These are phyloP conservation scores for Pterophyllum scalare DNA, from an alignment of 2,113 vertebrate species.

Conservation along the genomic window DNA sequence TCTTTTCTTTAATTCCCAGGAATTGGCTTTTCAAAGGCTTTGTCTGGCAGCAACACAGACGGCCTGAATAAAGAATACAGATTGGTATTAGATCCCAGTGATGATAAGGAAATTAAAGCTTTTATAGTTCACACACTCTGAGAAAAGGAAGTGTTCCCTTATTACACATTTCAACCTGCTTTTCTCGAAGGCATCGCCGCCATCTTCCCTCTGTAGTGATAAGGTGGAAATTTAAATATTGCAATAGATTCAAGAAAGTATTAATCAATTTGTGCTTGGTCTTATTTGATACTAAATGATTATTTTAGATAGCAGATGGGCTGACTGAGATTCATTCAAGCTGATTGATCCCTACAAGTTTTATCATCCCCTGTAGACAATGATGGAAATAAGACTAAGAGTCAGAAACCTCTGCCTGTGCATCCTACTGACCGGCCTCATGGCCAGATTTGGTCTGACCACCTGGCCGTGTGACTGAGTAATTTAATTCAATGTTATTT, in stretches of 20 bases:
- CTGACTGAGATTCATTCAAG: conserved; percentile 12
- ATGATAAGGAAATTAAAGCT: conserved; percentile 95
- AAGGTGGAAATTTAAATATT: conserved; percentile 90
- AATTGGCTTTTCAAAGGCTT: conserved; percentile 96
- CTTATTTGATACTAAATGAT: conserved; percentile 87
- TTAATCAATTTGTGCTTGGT: conserved; percentile 88
- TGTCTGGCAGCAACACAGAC: conserved; percentile 92
- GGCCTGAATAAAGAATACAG: conserved; percentile 91
- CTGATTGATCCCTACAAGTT: conserved; percentile 13
- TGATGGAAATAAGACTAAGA: background rate
- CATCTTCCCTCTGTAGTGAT: conserved; percentile 86
- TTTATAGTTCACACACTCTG: conserved; percentile 88
- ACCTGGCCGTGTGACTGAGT: background rate
- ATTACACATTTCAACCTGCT: conserved; percentile 89
- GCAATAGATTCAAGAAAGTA: conserved; percentile 87
- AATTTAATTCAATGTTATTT: too few relatives aligned
- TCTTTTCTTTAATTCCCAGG: conserved; percentile 95
- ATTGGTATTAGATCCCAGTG: conserved; percentile 92
- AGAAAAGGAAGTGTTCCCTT: conserved; percentile 87
- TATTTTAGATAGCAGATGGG: conserved; percentile 40
- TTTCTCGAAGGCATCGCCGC: conserved; percentile 83
- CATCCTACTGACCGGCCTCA: background rate
- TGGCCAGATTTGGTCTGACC: background rate
- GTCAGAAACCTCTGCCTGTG: background rate
- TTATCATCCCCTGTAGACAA: background rate